Evolutionary conservation across 1,140 invertebrate genomes (phyloP).

Genomic region (Musca domestica): DNA sequence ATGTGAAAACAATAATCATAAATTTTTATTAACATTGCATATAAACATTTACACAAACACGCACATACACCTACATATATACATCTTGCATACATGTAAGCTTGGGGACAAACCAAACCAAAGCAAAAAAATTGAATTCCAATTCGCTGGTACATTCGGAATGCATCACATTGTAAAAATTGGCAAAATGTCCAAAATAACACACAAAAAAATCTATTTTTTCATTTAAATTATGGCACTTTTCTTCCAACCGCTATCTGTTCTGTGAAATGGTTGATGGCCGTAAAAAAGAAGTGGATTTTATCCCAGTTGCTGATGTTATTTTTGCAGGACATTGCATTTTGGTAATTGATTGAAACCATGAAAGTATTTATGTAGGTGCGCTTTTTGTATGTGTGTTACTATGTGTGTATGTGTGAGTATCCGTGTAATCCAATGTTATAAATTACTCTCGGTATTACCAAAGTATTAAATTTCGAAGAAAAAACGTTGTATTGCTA

Average conservation of each 20-base stretch:
- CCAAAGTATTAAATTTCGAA: slow-evolving; percentile 11
- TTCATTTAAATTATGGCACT: slow-evolving; percentile 18
- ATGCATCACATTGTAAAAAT: slow-evolving; percentile 22
- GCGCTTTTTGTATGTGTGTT: no score
- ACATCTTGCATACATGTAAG: background rate
- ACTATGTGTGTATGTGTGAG: background rate
- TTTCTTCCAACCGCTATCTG: background rate
- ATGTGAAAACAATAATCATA: slow-evolving; percentile 54
- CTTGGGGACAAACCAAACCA: background rate
- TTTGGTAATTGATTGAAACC: slow-evolving; percentile 20
- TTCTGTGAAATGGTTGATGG: background rate
- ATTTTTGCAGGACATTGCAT: slow-evolving; percentile 7
- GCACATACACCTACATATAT: background rate
- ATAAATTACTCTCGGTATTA: slow-evolving; percentile 17
- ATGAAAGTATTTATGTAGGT: background rate
- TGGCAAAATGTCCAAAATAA: slow-evolving; percentile 20
- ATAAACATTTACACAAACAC: slow-evolving; percentile 5
- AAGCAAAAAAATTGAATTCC: background rate
- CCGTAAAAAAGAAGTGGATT: slow-evolving; percentile 6
- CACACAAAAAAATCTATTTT: background rate
- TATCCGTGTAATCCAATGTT: background rate
- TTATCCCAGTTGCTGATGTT: background rate
- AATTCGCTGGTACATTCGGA: no score
- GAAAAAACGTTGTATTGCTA: slow-evolving; percentile 3
- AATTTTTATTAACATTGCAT: slow-evolving; percentile 44